These are phyloP conservation scores for Ichneumoninae sp. DNA, from an alignment of 2,888 invertebrate genomes.

Conservation along the genomic window DNA sequence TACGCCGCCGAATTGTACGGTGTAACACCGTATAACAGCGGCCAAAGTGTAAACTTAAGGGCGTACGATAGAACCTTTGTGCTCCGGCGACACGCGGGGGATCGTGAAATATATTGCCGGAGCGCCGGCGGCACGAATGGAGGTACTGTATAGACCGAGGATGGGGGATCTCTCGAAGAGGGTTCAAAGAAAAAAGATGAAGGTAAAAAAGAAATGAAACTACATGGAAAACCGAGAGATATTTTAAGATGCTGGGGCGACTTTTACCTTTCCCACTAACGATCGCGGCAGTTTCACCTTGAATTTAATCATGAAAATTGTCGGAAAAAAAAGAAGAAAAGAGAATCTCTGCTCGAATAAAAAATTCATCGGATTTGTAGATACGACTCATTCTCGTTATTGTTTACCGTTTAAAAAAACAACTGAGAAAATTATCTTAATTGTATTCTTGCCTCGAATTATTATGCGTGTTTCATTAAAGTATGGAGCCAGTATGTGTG, in stretches of 20 bases:
- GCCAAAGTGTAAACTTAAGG: conserved; percentile 76
- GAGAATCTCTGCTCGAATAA: not conserved
- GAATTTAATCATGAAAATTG: not conserved
- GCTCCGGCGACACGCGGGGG: conserved; percentile 40
- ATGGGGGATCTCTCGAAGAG: conserved; percentile 48
- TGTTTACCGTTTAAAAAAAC: not conserved
- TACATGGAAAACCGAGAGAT: not conserved
- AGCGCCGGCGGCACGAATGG: conserved; percentile 44
- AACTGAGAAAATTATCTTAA: not conserved
- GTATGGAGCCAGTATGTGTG: not conserved
- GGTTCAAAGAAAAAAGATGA: conserved; percentile 23
- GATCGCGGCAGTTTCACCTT: not conserved
- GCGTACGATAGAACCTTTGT: conserved; percentile 69
- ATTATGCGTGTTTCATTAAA: conserved; percentile 15
- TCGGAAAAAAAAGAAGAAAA: not conserved
- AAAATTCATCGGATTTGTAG: not conserved
- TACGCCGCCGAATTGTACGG: conserved; percentile 2
- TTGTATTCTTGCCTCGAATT: conserved; percentile 9
- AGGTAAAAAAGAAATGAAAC: not conserved
- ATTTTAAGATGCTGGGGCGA: conserved; percentile 6
- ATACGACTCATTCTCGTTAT: not conserved
- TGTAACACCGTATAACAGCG: conserved; percentile 65
- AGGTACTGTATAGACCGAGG: conserved; percentile 13
- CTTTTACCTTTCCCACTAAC: not conserved
- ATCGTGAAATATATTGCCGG: conserved; percentile 65